These are phyloP conservation scores for Melangyna quadrimaculata DNA, from an alignment of 2,888 invertebrate species.

Conservation along the genomic window DNA sequence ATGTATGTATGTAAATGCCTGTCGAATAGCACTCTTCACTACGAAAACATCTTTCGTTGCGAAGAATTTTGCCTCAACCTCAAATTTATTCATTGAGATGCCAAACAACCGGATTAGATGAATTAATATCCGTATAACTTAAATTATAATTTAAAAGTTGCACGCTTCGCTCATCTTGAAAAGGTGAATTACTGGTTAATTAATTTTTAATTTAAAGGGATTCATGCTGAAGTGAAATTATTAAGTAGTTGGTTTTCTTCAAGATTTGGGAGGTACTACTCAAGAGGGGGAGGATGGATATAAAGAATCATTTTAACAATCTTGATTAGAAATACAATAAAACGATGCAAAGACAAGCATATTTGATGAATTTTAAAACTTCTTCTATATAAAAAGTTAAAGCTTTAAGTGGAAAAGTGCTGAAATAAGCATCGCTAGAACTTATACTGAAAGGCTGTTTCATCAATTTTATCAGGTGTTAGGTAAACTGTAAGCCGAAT, in stretches of 20 bases:
- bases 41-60: not conserved
- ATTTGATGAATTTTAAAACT: not conserved
- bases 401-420: not conserved
- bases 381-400: too few relatives aligned
- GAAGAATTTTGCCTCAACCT: slow-evolving; percentile 2
- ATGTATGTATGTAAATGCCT: not conserved
- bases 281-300: not conserved
- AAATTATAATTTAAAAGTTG: slow-evolving; percentile 25
- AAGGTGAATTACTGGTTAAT: slow-evolving; percentile 8
- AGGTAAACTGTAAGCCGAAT: too few relatives aligned
- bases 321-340: not conserved
- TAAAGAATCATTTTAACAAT: not conserved
- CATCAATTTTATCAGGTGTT: too few relatives aligned
- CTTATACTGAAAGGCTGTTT: not conserved
- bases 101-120: slow-evolving; percentile 20
- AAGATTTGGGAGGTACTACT: not conserved
- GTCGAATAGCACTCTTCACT: not conserved
- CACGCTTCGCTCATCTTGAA: not conserved
- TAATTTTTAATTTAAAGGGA: slow-evolving; percentile 2
- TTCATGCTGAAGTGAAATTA: not conserved
- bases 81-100: not conserved
- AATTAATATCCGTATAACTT: slow-evolving; percentile 14
- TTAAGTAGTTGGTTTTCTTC: not conserved
- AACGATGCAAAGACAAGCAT: not conserved
- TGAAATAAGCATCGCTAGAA: not conserved